phyloP scores from a whole-genome alignment of 2,113 vertebrate species.

The Sylvia atricapilla region DNA sequence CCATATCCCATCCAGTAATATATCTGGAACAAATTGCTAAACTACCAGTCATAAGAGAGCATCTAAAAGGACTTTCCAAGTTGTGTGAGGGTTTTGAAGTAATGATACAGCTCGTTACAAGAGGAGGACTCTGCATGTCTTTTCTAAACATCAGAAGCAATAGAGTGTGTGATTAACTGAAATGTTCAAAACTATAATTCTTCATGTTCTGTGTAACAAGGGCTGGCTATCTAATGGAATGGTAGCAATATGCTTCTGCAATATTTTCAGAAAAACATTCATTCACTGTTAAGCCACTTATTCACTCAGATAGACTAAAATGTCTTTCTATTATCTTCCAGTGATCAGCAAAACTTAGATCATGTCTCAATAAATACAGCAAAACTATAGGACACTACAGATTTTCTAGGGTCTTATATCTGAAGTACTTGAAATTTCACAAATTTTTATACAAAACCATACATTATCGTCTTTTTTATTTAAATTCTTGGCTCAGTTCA shows the following conservation, averaged over 20 bases:
- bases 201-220: neutral
- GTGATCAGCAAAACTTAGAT: neutral
- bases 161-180: neutral
- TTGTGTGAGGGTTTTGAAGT: neutral
- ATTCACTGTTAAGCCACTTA: neutral
- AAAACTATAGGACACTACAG: neutral
- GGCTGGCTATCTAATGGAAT: neutral
- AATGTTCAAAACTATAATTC: neutral
- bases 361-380: neutral
- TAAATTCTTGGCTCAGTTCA: neutral
- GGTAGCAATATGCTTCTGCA: neutral
- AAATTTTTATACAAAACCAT: neutral
- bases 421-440: neutral
- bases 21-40: neutral
- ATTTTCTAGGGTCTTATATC: neutral
- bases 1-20: neutral
- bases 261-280: neutral
- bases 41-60: neutral
- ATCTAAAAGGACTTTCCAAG: neutral
- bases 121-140: neutral
- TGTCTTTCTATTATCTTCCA: neutral
- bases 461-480: neutral
- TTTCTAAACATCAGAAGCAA: neutral
- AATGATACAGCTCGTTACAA: neutral
- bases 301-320: neutral